Evolutionary conservation across 37 sponge, comb jelly and placozoan species (phyloP), one percentile per base, ranked within the genome.

Genomic region (Spongilla lacustris): DNA sequence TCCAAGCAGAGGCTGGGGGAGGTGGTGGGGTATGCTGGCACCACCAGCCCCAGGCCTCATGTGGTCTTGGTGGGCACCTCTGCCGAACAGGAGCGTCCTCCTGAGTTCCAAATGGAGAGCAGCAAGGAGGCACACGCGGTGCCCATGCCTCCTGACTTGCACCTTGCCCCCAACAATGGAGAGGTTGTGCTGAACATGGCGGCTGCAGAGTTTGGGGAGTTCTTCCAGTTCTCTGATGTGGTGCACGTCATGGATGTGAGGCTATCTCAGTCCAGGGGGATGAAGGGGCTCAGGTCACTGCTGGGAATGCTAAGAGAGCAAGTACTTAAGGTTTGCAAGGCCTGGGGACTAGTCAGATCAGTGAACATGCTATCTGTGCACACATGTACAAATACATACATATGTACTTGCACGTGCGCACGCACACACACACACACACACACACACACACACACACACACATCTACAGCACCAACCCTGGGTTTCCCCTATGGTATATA

Each of bases 21-120:
- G 9, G 73, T 81, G 46, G 68, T 75, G 12, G 74, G 85, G 38
- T 74, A 78, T 26, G 89, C 76, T 4, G 91, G 91, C 0, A 19
- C 78, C 29, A 24, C 6, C 26, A 31, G 29, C 0, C 78, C 36
- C 71, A 88, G 75, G 36, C 94, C 94, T 21, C 36, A 68, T 37
- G 91, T 93, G 1, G 70, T 96, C 19, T 85, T 96, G 0, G 94
- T 96, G 24, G 92, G 85, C 14, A 96, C 87, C 37, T 91, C 86
- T 75, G 87, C 84, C 0, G 92, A 95, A 32, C 86, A 91, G 48
- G 80, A 87, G 34, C 49, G 30, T 72, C 46, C 22, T 13, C 24
- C 73, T 8, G 34, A 36, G 25, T 25, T 69, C 46, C 69, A 27
- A 72, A 49, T 14, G 33, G 50, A 66, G 33, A 50, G 37, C 36